Base-by-base conservation (phyloP, 2,888 invertebrate species). In the Zygothrica quintamaculata region DNA sequence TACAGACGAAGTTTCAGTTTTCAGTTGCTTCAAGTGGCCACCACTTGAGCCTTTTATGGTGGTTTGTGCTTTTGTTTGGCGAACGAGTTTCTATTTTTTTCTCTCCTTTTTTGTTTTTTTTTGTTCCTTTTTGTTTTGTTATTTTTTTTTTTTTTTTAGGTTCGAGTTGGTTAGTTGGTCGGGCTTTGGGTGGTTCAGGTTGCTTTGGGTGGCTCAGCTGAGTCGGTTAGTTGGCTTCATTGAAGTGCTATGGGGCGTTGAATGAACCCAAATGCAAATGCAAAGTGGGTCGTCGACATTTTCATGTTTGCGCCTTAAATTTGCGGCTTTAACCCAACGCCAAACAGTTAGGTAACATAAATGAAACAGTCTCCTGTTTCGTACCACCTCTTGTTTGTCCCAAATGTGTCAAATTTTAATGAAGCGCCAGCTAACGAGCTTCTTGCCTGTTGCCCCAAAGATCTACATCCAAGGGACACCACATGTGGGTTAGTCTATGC, bases 401-500 rank as follows among this genome's bases (percentile, higher is more conserved):
- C 77, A 60, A 74, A 77, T 78, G 74, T 80, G 80, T 80, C 77
- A 76, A 85, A 82, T 80, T 80, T 80, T 80, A 80, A 80, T 80
- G 80, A 80, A 80, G 65, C 79, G 61, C 65, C 58, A 53, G 65
- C 85, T 80, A 80, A 80, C 85, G 85, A 80, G 85, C 85, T 75
- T 40, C 50, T 55, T 36, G 37, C 48, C n/a, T 43, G 31, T 36
- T 65, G 42, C 40, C 42, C 40, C 60, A 31, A 33, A 26, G 29
- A 29, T 29, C 33, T 12, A 12, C 15, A 26, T 36, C 6, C 36
- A n/a, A 29, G 29, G 29, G 29, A 7, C 29, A 29, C 9, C 29
- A 29, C 29, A n/a, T 15, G n/a, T 7, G 6, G 7, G 6, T 3
- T 1, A 13, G 12, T 33, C n/a, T 16, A 37, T 15, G 36, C 36